Base-by-base conservation (phyloP, 1,140 invertebrate species). In the Thaumatotibia leucotreta region DNA sequence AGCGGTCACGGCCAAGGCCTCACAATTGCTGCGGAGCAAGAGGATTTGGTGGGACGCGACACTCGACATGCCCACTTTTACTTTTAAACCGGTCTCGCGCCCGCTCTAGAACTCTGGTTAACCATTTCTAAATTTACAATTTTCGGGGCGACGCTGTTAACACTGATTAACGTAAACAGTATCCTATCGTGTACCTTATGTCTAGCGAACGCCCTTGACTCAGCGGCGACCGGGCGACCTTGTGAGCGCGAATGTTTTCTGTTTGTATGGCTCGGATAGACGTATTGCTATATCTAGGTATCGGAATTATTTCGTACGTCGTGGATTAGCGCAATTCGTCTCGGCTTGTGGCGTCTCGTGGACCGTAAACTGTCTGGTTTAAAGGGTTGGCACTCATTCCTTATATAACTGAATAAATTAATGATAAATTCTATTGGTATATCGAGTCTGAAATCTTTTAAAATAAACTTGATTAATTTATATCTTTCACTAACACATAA, bases 1-100 rank as follows among this genome's bases (percentile, higher is more conserved):
- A 86, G 82, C 86, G 87, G 87, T 89, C 87, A 89, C 82, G 86
- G 87, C 87, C 87, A 89, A 89, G 87, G 87, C 75, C 75, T 67
- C 76, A 83, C 87, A 89, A 89, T 89, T 87, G 86, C 83, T 73
- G 52, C 69, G 62, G 68, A 74, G 87, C 82, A 88, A 87, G 87
- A 89, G 86, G 86, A 86, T 86, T 88, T 84, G 83, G 86, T 87
- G 86, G 87, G 86, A 89, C 77, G 83, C 78, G 79, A 72, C 75
- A 71, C 70, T 73, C 50, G 77, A 65, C 70, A 68, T 70, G 72
- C 77, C 79, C 80, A 88, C 86, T 89, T 88, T 89, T 89, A 89
- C 87, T 89, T 86, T 86, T 82, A 79, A 86, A 85, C 84, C 84
- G 84, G 86, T 88, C 78, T 61, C 61, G 31, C 22, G 82, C 83